Base-by-base conservation (phyloP, 2,888 invertebrate genomes). In the Chymomyza caudatula region DNA sequence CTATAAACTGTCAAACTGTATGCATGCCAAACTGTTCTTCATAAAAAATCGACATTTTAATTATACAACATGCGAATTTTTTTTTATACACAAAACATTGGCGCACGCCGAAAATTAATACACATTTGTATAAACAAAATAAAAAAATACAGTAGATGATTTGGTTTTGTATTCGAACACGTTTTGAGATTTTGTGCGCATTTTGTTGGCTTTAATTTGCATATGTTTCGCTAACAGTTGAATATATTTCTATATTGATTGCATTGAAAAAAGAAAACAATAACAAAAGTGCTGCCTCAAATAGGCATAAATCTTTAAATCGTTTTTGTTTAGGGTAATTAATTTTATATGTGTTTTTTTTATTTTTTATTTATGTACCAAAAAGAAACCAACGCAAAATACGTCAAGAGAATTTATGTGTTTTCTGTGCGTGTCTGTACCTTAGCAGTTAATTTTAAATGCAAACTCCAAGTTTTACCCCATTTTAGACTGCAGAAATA, bases 261-360 rank as follows among this genome's bases (percentile, higher is more conserved):
- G 29, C 29, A 37, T 37, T 37, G 11, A 37, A 37, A 37, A 47
- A 47, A 44, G 15, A 11, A 47, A 13, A 19, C 47, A 47, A 47
- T 17, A 47, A 17, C 47, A 2, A 37, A 25, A 25, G 43, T 6
- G 13, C 3, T 15, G 43, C 15, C 43, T 43, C 5, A 5, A 11
- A 13, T n/a, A 23, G 4, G 23, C 29, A 72, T 71, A 77, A 85
- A 82, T 77, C 47, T 52, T 37, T 25, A 44, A 71, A 66, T 63
- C 54, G 68, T 74, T 64, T 77, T 85, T 85, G 85, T 85, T 85
- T 80, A 80, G 29, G 29, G 3, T 85, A 85, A 78, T 82, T 64
- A 74, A 79, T 69, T 66, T 66, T 61, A 66, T 37, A 4, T 72
- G 69, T 47, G 76, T 77, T 75, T 69, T 76, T 79, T 79, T 77